Percentiles rank a stretch among this genome's conserved stretches.
Conservation (phyloP, 1,140 invertebrate species). For the Danaus plexippus region DNA sequence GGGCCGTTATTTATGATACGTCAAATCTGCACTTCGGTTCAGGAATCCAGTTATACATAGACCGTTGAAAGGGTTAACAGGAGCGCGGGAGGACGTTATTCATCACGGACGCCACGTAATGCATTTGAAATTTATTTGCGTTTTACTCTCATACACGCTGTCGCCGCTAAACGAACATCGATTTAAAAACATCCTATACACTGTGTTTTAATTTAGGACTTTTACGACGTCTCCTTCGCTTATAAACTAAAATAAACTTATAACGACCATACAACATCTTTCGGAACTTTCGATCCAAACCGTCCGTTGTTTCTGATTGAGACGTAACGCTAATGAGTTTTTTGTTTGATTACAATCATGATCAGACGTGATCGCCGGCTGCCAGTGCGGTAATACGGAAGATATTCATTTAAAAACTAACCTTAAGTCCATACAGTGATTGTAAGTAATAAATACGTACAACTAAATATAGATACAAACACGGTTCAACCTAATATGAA, state of each 20-base stretch:
- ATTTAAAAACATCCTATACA: constrained; percentile 41
- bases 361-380: constrained; percentile 46
- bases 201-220: constrained; percentile 37
- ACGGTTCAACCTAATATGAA: constrained; percentile 37
- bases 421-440: not conserved
- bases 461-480: constrained; percentile 7
- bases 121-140: constrained; percentile 62
- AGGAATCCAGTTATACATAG: constrained; percentile 15
- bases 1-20: not conserved
- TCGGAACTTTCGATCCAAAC: constrained; percentile 17
- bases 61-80: constrained; percentile 39
- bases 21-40: constrained; percentile 9
- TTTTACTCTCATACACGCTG: constrained; percentile 44
- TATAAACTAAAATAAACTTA: constrained; percentile 45
- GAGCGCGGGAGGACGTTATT: constrained; percentile 46
- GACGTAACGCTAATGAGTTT: constrained; percentile 28
- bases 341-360: constrained; percentile 37
- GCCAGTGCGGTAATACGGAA: constrained; percentile 32
- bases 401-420: constrained; percentile 36
- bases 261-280: constrained; percentile 22
- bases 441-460: too few species aligned
- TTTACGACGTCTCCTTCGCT: constrained; percentile 33
- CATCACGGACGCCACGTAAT: constrained; percentile 53
- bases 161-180: constrained; percentile 37
- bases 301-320: constrained; percentile 24